A percentile compares a stretch with the other conserved stretches of the same genome.
phyloP scores from a whole-genome alignment of 2,113 vertebrate species.

The Platysteira castanea region DNA sequence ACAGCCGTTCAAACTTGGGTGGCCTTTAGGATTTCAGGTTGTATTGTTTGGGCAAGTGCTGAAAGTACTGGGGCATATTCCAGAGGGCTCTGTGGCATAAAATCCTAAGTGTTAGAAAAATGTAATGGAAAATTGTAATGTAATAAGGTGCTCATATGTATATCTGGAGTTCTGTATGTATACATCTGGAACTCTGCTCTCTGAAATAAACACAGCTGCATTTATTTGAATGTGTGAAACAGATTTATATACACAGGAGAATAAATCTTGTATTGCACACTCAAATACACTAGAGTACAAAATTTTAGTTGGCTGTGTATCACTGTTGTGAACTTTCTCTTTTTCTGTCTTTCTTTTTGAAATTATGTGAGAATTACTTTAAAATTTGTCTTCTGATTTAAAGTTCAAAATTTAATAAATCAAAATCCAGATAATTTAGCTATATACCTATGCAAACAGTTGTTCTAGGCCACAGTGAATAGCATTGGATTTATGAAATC shows the following conservation, averaged over 20 bases:
- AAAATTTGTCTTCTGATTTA: background rate
- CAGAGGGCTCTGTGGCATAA: constrained; percentile 29
- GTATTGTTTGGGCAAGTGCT: constrained; percentile 35
- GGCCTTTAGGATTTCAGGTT: constrained; percentile 6
- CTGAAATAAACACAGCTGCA: constrained; percentile 67
- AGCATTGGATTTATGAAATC: background rate
- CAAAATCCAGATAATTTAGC: background rate
- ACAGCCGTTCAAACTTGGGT: constrained; percentile 12
- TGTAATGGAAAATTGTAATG: constrained; percentile 61
- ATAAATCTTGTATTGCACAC: background rate
- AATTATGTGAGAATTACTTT: background rate
- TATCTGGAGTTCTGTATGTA: constrained; percentile 38
- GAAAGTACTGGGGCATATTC: constrained; percentile 26
- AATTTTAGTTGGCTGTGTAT: background rate
- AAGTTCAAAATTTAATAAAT: background rate
- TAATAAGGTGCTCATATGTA: constrained; percentile 33
- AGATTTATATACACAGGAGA: constrained; percentile 44
- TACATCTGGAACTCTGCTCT: constrained; percentile 42
- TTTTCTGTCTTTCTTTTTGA: background rate
- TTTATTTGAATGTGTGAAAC: constrained; percentile 55
- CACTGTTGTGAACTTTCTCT: background rate
- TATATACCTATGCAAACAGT: background rate
- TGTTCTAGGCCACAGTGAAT: background rate
- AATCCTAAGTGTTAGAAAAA: constrained; percentile 39
- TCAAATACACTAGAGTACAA: background rate